Evolutionary conservation across 2,113 vertebrate species (phyloP).

Genomic region (Nothoprocta perdicaria): DNA sequence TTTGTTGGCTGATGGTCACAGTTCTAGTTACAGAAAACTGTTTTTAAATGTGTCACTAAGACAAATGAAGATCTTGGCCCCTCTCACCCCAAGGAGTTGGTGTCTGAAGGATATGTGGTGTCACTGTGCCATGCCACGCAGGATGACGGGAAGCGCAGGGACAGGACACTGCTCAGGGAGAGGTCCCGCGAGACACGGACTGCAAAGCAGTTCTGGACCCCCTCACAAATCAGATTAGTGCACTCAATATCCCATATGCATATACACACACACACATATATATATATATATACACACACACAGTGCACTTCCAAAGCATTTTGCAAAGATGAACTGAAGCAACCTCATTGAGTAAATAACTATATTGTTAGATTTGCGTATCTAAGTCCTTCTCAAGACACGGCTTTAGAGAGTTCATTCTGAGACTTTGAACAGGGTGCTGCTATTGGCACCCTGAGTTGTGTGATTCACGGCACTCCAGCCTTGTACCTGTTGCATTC

Average conservation of each 20-base stretch:
- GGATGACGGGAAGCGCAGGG: not conserved
- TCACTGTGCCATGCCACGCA: not conserved
- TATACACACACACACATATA: not conserved
- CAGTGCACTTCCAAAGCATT: constrained; percentile 15
- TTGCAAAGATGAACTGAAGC: not conserved
- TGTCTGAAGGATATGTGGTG: accelerated
- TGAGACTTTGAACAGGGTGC: not conserved
- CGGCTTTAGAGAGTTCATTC: not conserved
- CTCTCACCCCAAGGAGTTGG: not conserved
- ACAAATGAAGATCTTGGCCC: not conserved
- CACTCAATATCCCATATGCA: not conserved
- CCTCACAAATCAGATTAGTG: not conserved
- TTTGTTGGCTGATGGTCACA: not conserved
- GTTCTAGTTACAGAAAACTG: not conserved
- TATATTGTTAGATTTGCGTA: not conserved
- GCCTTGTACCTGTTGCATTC: not conserved
- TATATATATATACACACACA: not conserved
- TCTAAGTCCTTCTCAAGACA: not conserved
- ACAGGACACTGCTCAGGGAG: not conserved
- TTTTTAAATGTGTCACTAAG: not conserved
- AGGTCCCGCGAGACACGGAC: accelerated
- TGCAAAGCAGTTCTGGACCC: not conserved
- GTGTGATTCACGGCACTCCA: accelerated
- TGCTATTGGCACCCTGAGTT: accelerated
- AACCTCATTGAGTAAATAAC: not conserved